phyloP scores from a whole-genome alignment of 2,113 vertebrate species.

The Saguinus imperator region DNA sequence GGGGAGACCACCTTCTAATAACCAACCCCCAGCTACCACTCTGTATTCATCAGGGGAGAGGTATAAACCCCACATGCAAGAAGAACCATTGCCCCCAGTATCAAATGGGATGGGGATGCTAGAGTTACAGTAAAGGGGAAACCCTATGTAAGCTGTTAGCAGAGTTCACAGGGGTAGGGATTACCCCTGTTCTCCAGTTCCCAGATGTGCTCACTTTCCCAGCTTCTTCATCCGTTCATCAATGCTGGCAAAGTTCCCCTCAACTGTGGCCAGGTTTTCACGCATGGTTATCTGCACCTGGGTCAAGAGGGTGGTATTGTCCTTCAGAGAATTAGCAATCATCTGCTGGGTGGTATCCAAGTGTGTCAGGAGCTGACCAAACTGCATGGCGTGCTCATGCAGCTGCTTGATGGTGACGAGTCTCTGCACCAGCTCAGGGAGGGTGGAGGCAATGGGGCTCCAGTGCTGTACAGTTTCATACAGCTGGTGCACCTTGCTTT shows the following conservation, averaged over 20 bases:
- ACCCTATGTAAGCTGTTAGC: conserved; percentile 48
- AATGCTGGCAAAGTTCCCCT: conserved; percentile 91
- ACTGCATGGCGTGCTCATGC: no score
- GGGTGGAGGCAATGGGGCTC: conserved; percentile 89
- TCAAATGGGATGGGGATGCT: conserved; percentile 5
- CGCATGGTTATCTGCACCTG: conserved; percentile 95
- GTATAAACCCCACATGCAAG: conserved; percentile 73
- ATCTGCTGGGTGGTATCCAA: no score
- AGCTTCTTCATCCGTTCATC: conserved; percentile 92
- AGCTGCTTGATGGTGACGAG: conserved; percentile 75
- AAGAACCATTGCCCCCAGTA: conserved; percentile 58
- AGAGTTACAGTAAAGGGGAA: conserved; percentile 37
- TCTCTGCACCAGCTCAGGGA: conserved; percentile 93
- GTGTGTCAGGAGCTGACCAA: no score
- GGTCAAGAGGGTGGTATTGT: no score
- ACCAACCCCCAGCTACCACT: conserved; percentile 13
- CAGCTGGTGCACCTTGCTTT: conserved; percentile 95
- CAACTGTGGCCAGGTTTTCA: conserved; percentile 90
- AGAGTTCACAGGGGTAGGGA: conserved; percentile 35
- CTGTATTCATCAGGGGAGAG: conserved; percentile 35
- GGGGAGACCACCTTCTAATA: conserved; percentile 23
- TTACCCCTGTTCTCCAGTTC: conserved; percentile 41
- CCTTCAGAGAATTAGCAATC: no score
- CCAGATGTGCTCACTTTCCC: conserved; percentile 84
- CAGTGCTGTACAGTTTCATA: conserved; percentile 94